These are phyloP conservation scores for Allolobophora icterica DNA, from an alignment of 2,888 invertebrate genomes.

Conservation along the genomic window DNA sequence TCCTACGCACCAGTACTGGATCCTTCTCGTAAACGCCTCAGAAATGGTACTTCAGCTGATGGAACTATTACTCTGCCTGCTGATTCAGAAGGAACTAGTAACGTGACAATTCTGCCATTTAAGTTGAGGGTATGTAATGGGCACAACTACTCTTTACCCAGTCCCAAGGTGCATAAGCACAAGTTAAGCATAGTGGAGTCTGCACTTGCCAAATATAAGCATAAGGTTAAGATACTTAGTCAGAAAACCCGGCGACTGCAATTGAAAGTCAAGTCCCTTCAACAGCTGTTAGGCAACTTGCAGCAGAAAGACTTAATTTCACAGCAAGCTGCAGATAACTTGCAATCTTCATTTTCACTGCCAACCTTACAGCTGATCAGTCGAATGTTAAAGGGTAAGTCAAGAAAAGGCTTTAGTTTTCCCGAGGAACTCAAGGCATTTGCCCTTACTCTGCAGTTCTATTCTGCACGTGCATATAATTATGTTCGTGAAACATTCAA, in stretches of 20 bases:
- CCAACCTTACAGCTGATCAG: neutral
- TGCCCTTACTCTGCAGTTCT: neutral
- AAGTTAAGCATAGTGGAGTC: too few species aligned
- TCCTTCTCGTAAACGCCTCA: too few species aligned
- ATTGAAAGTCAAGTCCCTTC: neutral
- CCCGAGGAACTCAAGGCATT: neutral
- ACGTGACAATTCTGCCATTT: neutral
- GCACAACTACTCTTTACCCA: neutral
- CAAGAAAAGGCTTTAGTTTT: neutral
- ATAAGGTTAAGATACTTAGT: neutral
- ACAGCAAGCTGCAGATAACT: neutral
- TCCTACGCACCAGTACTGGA: too few species aligned
- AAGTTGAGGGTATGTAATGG: neutral
- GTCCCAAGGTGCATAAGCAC: neutral
- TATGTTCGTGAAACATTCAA: too few species aligned
- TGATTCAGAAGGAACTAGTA: too few species aligned
- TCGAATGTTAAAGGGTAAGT: neutral
- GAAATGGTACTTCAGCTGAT: too few species aligned
- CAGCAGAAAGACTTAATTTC: neutral
- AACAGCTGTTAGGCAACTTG: neutral
- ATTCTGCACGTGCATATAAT: too few species aligned
- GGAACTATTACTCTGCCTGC: too few species aligned
- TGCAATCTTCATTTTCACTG: neutral
- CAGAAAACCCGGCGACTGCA: neutral
- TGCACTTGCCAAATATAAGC: neutral